Base-by-base conservation (phyloP, 2,888 invertebrate genomes). In the Adelphocoris suturalis region DNA sequence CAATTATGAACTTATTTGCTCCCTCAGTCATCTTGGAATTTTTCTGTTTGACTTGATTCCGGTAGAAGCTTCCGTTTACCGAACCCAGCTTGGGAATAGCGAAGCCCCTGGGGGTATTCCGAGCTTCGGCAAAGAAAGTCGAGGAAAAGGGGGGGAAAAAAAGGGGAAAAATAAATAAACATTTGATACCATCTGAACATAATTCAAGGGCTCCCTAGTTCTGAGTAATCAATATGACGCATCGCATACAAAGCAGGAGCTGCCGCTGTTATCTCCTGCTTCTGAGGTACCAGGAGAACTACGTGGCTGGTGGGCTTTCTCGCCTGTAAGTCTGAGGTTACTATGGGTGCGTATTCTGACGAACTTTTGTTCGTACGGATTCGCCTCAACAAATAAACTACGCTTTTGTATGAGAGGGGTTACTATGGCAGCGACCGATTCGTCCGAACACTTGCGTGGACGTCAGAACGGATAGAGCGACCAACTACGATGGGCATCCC, bases 171-270 rank as follows among this genome's bases (percentile, higher is more conserved):
- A 75, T 75, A 86, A 86, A 86, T 75, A 86, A 86, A 86, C 86
- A 86, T 86, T 86, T 86, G 86, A 86, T 86, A 86, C 46, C 86
- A 86, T 86, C 86, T 86, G 86, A 86, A 86, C 86, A 86, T 86
- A 86, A 75, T 86, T 86, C 86, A 86, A 82, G 82, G 23, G 19
- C 47, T 52, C 78, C 78, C 78, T 11, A 11, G 46, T 78, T 27
- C 23, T 23, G 13, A 7, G 86, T 75, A 86, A 86, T 86, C 86
- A 86, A 86, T 86, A 86, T 86, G 86, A 86, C 86, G 86, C 86
- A 86, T 86, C 86, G 86, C 86, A 86, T 75, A 86, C 86, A 68
- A 86, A 86, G 86, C 23, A 86, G 86, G 86, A 68, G 48, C 19
- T 48, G 19, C 23, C 52, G 19, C 13, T 2, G 82, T 82, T 82